Evolutionary conservation across 2,113 vertebrate genomes (phyloP).

Genomic region (Leucopternis melanops): DNA sequence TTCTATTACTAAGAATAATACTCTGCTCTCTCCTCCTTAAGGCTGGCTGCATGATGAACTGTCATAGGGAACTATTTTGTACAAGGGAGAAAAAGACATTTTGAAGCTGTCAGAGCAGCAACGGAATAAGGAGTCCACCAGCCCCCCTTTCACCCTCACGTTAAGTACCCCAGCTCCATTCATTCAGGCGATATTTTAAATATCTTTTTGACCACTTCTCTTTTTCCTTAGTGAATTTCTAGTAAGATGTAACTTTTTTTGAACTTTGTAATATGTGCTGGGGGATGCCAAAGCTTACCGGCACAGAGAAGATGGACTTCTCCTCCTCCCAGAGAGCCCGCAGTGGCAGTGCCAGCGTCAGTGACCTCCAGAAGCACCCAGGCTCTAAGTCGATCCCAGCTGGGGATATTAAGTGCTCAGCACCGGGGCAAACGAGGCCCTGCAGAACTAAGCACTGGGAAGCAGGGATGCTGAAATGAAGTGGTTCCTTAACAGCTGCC

Average conservation of each 20-base stretch:
- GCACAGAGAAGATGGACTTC: neutral
- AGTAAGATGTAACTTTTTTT: neutral
- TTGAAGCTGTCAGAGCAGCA: neutral
- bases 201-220: neutral
- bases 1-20: neutral
- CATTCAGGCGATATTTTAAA: neutral
- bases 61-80: neutral
- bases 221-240: neutral
- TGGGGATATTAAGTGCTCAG: constrained; percentile 30
- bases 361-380: neutral
- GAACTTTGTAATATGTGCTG: neutral
- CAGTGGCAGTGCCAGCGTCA: neutral
- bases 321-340: neutral
- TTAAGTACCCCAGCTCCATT: neutral
- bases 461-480: neutral
- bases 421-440: neutral
- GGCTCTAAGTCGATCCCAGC: neutral
- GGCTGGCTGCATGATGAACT: neutral
- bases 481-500: neutral
- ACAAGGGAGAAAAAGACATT: neutral
- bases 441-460: neutral
- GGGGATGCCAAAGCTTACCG: neutral
- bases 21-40: neutral
- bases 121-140: neutral
- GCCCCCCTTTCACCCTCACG: rapidly evolving